Base-by-base conservation (phyloP, 37 sponge, comb jelly and placozoan species). In the Spongia lamella region DNA sequence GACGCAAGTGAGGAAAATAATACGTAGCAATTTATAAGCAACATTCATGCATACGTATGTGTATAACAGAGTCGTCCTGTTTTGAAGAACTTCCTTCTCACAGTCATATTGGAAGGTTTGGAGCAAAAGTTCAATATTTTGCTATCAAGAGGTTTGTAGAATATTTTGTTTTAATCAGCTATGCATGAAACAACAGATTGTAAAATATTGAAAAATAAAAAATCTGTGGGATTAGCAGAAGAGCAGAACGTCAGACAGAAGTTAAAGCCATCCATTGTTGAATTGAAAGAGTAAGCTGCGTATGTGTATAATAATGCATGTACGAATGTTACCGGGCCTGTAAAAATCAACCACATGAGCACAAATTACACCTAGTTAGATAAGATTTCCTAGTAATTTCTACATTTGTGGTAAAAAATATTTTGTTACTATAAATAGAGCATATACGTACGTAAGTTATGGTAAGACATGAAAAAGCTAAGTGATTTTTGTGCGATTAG, bases 91-190 rank as follows among this genome's bases (percentile, higher is more conserved):
- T 93, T 96, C 50, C 65, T 96, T 1, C 77, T 93, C 31, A 92
- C 95, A 19, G n/a, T 96, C 3, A 70, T 85, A 0, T 52, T 96
- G 58, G 96, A 96, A 54, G 96, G 93, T n/a, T 56, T 96, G 47
- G 96, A 96, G 32, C 83, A 86, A 32, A 96, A 96, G 72, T 93
- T 92, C 61, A 49, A 55, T 22, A 36, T 90, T 0, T 33, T 61
- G 17, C 68, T 93, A 52, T 85, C 86, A 17, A 82, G 94, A 86
- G 90, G 94, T 90, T 30, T 3, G 53, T 25, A 20, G 7, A 38
- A n/a, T n/a, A n/a, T n/a, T n/a, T n/a, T n/a, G n/a, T 13, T 25
- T 7, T 37, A 37, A n/a, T 25, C 6, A 7, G 6, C 7, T 7
- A 11, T 60, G 7, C 7, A n/a, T n/a, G n/a, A n/a, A n/a, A 38